Evolutionary conservation across 1,140 invertebrate species (phyloP).

Genomic region (Sminthurinus signatus): DNA sequence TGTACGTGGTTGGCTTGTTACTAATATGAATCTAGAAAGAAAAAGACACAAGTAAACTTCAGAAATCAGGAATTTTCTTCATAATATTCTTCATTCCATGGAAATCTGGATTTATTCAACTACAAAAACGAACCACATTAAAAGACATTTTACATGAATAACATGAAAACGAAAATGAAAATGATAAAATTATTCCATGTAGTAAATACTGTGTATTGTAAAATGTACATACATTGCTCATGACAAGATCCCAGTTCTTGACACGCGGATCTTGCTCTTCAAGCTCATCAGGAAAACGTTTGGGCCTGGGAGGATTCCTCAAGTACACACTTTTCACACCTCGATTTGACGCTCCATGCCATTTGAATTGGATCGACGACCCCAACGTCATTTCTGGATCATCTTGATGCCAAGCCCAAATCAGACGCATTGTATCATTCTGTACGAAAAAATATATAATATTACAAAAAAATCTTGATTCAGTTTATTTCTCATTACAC

Average conservation of each 20-base stretch:
- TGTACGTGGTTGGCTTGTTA: slow-evolving; percentile 20
- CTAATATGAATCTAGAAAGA: slow-evolving; percentile 18
- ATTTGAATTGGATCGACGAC: slow-evolving; percentile 34
- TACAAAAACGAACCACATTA: too few relatives aligned
- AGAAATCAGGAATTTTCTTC: too few relatives aligned
- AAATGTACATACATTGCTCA: slow-evolving; percentile 62
- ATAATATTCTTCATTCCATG: too few relatives aligned
- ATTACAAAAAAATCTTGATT: too few relatives aligned
- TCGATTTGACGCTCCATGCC: slow-evolving; percentile 56
- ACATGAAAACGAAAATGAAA: too few relatives aligned
- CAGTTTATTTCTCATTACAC: too few relatives aligned
- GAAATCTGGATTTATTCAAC: too few relatives aligned
- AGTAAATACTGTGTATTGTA: too few relatives aligned
- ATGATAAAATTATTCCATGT: too few relatives aligned
- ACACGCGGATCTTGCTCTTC: slow-evolving; percentile 45
- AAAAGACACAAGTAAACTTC: too few relatives aligned
- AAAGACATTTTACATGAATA: too few relatives aligned
- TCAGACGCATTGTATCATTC: slow-evolving; percentile 68
- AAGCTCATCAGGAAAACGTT: slow-evolving; percentile 45
- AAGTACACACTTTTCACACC: slow-evolving; percentile 62
- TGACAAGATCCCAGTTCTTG: slow-evolving; percentile 62
- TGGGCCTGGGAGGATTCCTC: slow-evolving; percentile 43
- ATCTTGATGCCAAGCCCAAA: slow-evolving; percentile 63
- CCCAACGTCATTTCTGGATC: slow-evolving; percentile 53
- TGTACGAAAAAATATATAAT: slow-evolving; percentile 43